Evolutionary conservation across 2,797 vertebrate genomes (phyloP).

Genomic region (Clamator glandarius): DNA sequence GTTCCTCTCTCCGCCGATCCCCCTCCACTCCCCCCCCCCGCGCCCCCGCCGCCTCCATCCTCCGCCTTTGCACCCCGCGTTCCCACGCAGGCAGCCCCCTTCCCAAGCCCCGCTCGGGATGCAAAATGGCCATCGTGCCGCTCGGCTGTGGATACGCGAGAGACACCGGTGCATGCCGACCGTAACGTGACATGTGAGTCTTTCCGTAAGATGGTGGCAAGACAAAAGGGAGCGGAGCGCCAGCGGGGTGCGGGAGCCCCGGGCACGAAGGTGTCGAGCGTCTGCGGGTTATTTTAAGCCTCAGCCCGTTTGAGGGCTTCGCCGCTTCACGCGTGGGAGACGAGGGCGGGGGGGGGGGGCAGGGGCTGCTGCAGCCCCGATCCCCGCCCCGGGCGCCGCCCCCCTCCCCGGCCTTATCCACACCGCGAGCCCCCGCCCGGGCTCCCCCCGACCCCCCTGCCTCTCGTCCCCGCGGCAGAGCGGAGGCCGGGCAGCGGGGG

Average conservation of each 20-base stretch:
- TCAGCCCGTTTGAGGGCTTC: neutral
- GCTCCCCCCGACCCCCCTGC: neutral
- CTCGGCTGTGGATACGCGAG: constrained; percentile 65
- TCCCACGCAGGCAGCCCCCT: constrained; percentile 38
- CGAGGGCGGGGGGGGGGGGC: neutral
- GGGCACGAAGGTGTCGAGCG: constrained; percentile 31
- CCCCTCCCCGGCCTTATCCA: neutral
- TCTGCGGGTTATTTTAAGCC: constrained; percentile 35
- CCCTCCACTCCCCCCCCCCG: neutral
- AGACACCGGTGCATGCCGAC: constrained; percentile 60
- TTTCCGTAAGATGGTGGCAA: constrained; percentile 76
- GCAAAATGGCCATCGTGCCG: constrained; percentile 80
- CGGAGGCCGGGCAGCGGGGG: neutral
- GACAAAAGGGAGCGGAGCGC: constrained; percentile 76
- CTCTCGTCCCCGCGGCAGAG: neutral
- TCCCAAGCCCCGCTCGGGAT: constrained; percentile 69
- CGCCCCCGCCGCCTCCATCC: neutral
- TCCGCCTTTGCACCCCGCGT: neutral
- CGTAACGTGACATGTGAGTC: constrained; percentile 70
- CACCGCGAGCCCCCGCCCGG: neutral
- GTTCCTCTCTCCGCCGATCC: neutral
- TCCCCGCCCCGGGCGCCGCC: neutral
- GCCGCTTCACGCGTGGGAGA: neutral
- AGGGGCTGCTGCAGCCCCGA: neutral
- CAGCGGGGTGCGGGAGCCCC: neutral